A percentile compares a stretch with the other conserved stretches of the same genome.
Conservation (phyloP, 2,797 vertebrate species). For the Periparus ater region DNA sequence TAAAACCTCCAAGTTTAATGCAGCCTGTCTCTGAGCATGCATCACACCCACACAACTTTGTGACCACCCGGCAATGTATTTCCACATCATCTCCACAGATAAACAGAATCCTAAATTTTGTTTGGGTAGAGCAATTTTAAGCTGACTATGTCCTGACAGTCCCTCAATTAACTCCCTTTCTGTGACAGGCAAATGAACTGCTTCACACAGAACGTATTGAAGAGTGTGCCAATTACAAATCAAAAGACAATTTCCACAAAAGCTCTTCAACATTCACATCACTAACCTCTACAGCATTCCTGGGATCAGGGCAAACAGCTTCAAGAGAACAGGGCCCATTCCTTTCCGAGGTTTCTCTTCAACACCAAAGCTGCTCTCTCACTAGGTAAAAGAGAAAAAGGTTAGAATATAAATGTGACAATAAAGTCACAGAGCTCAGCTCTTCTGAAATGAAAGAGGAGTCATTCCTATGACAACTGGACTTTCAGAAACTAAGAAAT, state of each 20-base stretch:
- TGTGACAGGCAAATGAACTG: neutral
- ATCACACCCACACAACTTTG: neutral
- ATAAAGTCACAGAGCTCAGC: neutral
- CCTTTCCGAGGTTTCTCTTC: conserved; percentile 30
- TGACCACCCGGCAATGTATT: neutral
- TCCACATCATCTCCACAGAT: neutral
- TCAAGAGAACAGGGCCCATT: conserved; percentile 50
- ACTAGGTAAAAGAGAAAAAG: conserved; percentile 21
- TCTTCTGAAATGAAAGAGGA: neutral
- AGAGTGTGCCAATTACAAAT: conserved; percentile 7
- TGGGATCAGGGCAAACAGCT: conserved; percentile 34
- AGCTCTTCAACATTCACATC: neutral
- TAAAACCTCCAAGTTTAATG: neutral
- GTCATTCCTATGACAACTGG: neutral
- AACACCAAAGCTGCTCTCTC: conserved; percentile 29
- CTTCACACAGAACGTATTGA: neutral
- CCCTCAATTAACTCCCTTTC: neutral
- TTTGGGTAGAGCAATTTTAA: neutral
- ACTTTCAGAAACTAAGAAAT: neutral
- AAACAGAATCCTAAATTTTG: neutral
- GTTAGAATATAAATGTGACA: conserved; percentile 19
- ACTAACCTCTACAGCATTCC: conserved; percentile 65
- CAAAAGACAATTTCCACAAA: conserved; percentile 13
- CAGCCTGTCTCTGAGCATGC: neutral
- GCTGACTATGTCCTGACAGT: neutral